Conservation (phyloP, 2,888 invertebrate genomes). For the Ametastegia equiseti region DNA sequence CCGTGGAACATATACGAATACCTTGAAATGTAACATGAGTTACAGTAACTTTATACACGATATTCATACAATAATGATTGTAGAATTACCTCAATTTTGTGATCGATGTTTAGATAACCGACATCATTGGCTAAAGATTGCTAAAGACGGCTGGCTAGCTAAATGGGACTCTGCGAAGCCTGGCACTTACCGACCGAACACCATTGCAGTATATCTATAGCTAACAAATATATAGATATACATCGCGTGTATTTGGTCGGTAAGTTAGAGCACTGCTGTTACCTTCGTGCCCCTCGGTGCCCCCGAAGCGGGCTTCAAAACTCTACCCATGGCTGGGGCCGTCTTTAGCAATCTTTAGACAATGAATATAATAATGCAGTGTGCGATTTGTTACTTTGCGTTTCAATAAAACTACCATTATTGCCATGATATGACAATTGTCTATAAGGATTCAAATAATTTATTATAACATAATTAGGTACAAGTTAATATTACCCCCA, state of each 20-base stretch:
- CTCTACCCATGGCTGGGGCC: too few species aligned
- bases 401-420: slow-evolving; percentile 32
- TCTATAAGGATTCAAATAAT: background rate
- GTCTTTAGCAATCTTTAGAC: too few species aligned
- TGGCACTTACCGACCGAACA: too few species aligned
- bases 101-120: background rate
- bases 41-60: background rate
- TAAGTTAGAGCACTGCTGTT: too few species aligned
- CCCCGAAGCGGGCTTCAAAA: too few species aligned
- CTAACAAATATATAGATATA: background rate
- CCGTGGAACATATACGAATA: background rate
- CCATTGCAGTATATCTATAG: too few species aligned
- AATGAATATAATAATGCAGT: background rate
- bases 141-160: too few species aligned
- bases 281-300: too few species aligned
- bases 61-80: slow-evolving; percentile 10
- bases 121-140: too few species aligned
- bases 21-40: background rate
- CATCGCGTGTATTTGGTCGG: too few species aligned
- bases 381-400: slow-evolving; percentile 8
- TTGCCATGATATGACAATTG: background rate
- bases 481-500: background rate
- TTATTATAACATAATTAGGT: background rate
- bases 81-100: slow-evolving; percentile 7
- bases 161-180: too few species aligned